Conservation (phyloP, 2,888 invertebrate species). For the Metopia argyrocephala region DNA sequence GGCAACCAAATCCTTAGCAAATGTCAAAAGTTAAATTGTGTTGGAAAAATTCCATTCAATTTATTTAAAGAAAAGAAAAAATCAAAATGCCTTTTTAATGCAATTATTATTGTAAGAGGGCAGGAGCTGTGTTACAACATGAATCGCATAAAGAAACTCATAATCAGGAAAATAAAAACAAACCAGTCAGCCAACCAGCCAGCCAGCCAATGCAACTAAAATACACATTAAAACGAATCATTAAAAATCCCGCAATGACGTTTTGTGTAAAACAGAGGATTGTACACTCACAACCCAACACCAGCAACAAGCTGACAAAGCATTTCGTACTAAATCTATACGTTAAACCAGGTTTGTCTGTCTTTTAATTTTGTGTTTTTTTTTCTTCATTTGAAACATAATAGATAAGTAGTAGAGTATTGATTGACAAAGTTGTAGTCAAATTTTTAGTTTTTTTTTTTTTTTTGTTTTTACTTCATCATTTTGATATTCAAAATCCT, state of each 20-base stretch:
- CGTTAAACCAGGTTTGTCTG: slow-evolving; percentile 1
- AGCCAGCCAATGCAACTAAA: slow-evolving; percentile 13
- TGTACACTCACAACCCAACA: slow-evolving; percentile 26
- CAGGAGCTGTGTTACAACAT: background rate
- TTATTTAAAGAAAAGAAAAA: slow-evolving; percentile 1
- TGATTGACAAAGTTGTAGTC: slow-evolving; percentile 64
- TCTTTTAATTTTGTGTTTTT: slow-evolving; percentile 8
- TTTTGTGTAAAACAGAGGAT: slow-evolving; percentile 40
- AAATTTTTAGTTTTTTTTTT: slow-evolving; percentile 42
- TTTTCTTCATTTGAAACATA: slow-evolving; percentile 20
- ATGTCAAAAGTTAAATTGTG: slow-evolving; percentile 59
- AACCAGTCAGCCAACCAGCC: background rate
- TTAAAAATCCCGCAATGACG: slow-evolving; percentile 58
- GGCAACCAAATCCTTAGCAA: slow-evolving; percentile 52
- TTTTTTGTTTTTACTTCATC: background rate
- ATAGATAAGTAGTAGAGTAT: slow-evolving; percentile 23
- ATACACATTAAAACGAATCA: slow-evolving; percentile 47
- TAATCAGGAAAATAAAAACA: background rate
- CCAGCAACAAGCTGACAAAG: slow-evolving; percentile 24
- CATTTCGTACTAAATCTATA: background rate
- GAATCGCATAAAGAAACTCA: slow-evolving; percentile 4
- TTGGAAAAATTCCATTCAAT: slow-evolving; percentile 26
- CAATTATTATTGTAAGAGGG: slow-evolving; percentile 49
- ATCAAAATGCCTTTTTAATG: slow-evolving; percentile 28
- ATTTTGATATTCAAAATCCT: background rate